Percentiles rank a stretch among this genome's conserved stretches.
Evolutionary conservation across 1,140 invertebrate genomes (phyloP).

Genomic region (Idris sp.): DNA sequence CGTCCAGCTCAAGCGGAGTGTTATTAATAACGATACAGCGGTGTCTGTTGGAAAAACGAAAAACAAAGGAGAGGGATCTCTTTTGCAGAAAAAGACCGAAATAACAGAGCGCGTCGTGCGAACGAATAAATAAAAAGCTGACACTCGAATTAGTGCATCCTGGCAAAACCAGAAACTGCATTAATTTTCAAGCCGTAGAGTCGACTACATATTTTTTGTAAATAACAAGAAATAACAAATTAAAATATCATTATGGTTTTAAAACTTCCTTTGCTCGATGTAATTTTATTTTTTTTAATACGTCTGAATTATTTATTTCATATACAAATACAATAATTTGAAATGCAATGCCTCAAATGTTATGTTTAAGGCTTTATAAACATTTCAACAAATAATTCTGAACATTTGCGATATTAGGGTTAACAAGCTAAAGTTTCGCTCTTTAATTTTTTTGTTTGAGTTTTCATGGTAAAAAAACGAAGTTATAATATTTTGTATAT

Average conservation of each 20-base stretch:
- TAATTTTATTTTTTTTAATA: too few relatives aligned
- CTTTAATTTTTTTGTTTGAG: too few relatives aligned
- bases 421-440: too few relatives aligned
- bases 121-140: slow-evolving; percentile 59
- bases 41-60: slow-evolving; percentile 45
- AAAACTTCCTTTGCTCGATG: slow-evolving; percentile 9
- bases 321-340: too few relatives aligned
- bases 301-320: too few relatives aligned
- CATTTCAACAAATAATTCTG: too few relatives aligned
- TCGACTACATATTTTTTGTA: slow-evolving; percentile 48
- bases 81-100: slow-evolving; percentile 48
- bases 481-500: too few relatives aligned
- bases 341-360: too few relatives aligned
- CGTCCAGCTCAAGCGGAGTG: slow-evolving; percentile 47
- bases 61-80: slow-evolving; percentile 19
- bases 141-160: slow-evolving; percentile 61
- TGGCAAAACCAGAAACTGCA: slow-evolving; percentile 64
- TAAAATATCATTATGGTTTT: slow-evolving; percentile 36
- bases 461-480: too few relatives aligned
- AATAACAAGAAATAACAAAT: slow-evolving; percentile 44
- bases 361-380: too few relatives aligned
- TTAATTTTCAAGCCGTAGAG: slow-evolving; percentile 56
- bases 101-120: slow-evolving; percentile 37
- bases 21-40: slow-evolving; percentile 58
- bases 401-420: too few relatives aligned